Evolutionary conservation across 2,888 invertebrate genomes (phyloP), one percentile per base, ranked within the genome.

Genomic region (Meiosimyza decipiens): DNA sequence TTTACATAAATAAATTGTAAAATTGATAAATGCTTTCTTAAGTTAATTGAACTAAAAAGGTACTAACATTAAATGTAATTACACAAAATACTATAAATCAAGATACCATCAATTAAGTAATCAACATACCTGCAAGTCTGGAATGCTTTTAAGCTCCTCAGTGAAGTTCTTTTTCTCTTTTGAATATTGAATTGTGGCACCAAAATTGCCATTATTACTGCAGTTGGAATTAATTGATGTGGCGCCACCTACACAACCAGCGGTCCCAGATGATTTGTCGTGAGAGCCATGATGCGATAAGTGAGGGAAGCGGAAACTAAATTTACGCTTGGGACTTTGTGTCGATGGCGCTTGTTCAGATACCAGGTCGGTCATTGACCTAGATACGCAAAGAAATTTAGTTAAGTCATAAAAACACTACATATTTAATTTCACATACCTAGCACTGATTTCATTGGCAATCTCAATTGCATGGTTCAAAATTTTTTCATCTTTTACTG

Each of bases 401-500:
- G 1, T 54, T 9, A 13, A 54, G 16, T 54, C n/a, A 54, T 13
- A 54, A 54, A 15, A 40, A 51, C n/a, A 6, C 12, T 28, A 64
- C 28, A 33, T 7, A 13, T 62, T 62, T 6, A 7, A 15, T 22
- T 4, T 18, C 9, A 66, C 55, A 22, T 70, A 92, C 89, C 91
- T 90, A 64, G 92, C 91, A 60, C 95, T 96, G 74, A 97, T 90
- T 88, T 97, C 96, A 86, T 96, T 96, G 22, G 97, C 97, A 88
- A 97, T 90, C 69, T 96, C 96, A 75, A 97, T 96, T 0, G 97
- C 98, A 22, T 94, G 94, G 81, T 98, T 95, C 74, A 98, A 89
- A 11, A 95, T 95, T 86, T 93, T 95, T 85, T 96, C 93, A 83
- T 98, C 98, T 74, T 96, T 93, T 0, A 96, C 94, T 13, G 97